Conservation (phyloP, 2,113 vertebrate genomes). For the Ascaphus truei region DNA sequence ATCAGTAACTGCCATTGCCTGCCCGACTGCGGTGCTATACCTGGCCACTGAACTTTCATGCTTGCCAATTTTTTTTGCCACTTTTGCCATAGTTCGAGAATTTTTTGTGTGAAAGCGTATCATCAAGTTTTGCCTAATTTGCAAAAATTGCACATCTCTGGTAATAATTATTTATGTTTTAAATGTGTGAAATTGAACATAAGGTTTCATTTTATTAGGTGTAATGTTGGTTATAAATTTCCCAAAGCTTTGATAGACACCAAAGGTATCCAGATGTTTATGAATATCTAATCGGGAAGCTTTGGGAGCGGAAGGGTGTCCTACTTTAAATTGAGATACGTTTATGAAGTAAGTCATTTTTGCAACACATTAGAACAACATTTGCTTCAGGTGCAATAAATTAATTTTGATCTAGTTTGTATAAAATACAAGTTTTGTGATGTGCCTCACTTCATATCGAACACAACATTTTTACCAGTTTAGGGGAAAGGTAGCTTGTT, state of each 20-base stretch:
- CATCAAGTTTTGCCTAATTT: no score
- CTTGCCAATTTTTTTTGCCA: no score
- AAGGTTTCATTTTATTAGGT: conserved; percentile 29
- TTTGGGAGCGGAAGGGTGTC: neutral
- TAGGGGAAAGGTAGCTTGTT: neutral
- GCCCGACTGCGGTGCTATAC: no score
- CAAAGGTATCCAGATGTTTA: conserved; percentile 32
- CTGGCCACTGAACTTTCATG: no score
- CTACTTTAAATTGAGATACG: conserved; percentile 4
- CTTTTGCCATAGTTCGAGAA: no score
- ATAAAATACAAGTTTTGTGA: neutral
- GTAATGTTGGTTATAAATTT: neutral
- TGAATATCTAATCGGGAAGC: conserved; percentile 20
- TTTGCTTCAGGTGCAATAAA: conserved; percentile 1
- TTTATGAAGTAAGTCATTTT: neutral
- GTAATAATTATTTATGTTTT: neutral
- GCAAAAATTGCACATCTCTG: no score
- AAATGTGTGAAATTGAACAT: neutral
- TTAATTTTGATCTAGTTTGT: conserved; percentile 7
- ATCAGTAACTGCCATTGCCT: no score
- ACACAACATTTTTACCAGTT: neutral
- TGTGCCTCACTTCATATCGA: conserved; percentile 2
- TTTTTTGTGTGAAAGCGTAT: no score
- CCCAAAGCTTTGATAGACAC: conserved; percentile 11
- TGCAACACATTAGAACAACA: neutral